Conservation (phyloP, 2,113 vertebrate species). For the Vulpes lagopus region DNA sequence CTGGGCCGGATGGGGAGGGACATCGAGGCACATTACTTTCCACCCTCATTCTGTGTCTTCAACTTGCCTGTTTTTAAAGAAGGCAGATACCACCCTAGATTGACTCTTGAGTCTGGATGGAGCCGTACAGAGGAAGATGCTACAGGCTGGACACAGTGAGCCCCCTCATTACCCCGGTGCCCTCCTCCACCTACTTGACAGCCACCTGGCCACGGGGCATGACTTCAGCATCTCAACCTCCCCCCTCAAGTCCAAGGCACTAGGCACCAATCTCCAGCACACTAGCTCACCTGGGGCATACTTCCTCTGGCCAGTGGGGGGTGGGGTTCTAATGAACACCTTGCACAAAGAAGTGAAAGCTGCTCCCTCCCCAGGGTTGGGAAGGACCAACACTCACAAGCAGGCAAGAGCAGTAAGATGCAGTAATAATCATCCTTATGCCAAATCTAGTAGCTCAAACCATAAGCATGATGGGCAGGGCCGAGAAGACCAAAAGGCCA, state of each 20-base stretch:
- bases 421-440: too few species aligned
- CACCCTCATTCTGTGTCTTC: background rate
- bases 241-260: background rate
- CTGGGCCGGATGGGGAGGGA: fast-evolving
- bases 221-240: background rate
- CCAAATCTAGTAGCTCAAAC: background rate
- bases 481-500: background rate
- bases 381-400: background rate
- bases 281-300: background rate
- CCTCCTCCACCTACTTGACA: background rate
- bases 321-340: background rate
- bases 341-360: background rate
- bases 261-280: background rate
- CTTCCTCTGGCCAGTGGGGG: background rate
- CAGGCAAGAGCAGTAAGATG: background rate
- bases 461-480: background rate
- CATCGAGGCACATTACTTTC: background rate
- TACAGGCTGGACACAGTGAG: fast-evolving
- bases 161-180: fast-evolving
- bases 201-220: fast-evolving
- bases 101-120: background rate
- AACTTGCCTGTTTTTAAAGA: background rate
- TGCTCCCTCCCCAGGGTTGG: background rate
- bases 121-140: background rate
- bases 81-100: background rate